Evolutionary conservation across 2,888 invertebrate species (phyloP).

Genomic region (Cylindroiulus punctatus): DNA sequence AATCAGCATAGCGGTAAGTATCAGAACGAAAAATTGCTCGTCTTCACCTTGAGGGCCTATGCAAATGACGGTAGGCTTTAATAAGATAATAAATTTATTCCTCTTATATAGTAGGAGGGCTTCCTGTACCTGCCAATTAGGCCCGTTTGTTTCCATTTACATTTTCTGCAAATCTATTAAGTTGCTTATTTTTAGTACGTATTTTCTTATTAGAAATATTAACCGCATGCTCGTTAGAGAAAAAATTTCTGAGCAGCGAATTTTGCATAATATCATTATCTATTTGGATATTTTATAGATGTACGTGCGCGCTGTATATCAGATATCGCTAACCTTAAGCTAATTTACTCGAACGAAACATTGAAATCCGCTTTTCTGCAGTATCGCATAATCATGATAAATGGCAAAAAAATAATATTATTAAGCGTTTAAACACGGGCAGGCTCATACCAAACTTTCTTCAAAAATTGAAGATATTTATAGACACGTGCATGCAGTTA

Average conservation of each 20-base stretch:
- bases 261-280: neutral
- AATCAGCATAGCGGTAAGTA: neutral
- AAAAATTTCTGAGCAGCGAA: neutral
- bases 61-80: constrained; percentile 7
- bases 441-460: neutral
- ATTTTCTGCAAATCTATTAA: constrained; percentile 12
- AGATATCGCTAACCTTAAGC: constrained; percentile 1
- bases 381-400: neutral
- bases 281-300: constrained; percentile 17
- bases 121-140: neutral
- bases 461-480: neutral
- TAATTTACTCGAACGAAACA: neutral
- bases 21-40: neutral
- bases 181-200: neutral
- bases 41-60: constrained; percentile 26
- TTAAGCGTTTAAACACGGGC: neutral
- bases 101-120: neutral
- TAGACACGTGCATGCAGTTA: too few species aligned
- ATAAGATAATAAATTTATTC: constrained; percentile 20
- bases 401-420: neutral
- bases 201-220: constrained; percentile 8
- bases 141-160: constrained; percentile 29
- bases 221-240: neutral
- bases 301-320: neutral
- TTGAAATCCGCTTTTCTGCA: constrained; percentile 1